These are phyloP conservation scores for Peromyscus maniculatus DNA, from an alignment of 2,113 vertebrate genomes.

Conservation along the genomic window DNA sequence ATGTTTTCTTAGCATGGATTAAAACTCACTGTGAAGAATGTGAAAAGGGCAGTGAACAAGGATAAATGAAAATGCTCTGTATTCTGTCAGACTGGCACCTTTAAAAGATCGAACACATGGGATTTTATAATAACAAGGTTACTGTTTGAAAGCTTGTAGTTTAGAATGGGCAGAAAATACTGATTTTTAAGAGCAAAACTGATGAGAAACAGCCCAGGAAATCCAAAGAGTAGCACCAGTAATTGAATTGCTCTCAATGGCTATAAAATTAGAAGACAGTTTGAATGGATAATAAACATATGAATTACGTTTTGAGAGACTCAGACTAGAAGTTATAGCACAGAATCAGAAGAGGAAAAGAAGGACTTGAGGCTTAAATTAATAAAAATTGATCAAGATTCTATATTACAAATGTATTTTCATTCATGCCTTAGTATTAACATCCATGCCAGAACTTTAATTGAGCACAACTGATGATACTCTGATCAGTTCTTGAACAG, in stretches of 20 bases:
- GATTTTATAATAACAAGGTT: slow-evolving; percentile 27
- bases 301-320: slow-evolving; percentile 60
- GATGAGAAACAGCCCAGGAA: slow-evolving; percentile 44
- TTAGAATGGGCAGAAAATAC: neutral
- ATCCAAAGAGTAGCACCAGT: slow-evolving; percentile 3
- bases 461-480: neutral
- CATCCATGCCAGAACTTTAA: slow-evolving; percentile 25
- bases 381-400: slow-evolving; percentile 54
- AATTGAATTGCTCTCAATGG: slow-evolving; percentile 37
- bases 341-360: neutral
- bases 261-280: slow-evolving; percentile 71
- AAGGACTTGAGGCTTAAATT: slow-evolving; percentile 40
- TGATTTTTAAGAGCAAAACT: slow-evolving; percentile 39
- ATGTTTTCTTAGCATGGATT: slow-evolving; percentile 10
- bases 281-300: slow-evolving; percentile 71
- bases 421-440: slow-evolving; percentile 20
- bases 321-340: slow-evolving; percentile 34
- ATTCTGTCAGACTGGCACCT: neutral
- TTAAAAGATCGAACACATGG: neutral
- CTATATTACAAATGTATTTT: slow-evolving; percentile 40
- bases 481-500: neutral
- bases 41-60: neutral
- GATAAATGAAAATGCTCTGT: neutral
- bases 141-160: slow-evolving; percentile 46
- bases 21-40: slow-evolving; percentile 39